A percentile compares a stretch with the other conserved stretches of the same genome.
phyloP scores from a whole-genome alignment of 2,113 vertebrate species.

The Hippocampus mohnikei region DNA sequence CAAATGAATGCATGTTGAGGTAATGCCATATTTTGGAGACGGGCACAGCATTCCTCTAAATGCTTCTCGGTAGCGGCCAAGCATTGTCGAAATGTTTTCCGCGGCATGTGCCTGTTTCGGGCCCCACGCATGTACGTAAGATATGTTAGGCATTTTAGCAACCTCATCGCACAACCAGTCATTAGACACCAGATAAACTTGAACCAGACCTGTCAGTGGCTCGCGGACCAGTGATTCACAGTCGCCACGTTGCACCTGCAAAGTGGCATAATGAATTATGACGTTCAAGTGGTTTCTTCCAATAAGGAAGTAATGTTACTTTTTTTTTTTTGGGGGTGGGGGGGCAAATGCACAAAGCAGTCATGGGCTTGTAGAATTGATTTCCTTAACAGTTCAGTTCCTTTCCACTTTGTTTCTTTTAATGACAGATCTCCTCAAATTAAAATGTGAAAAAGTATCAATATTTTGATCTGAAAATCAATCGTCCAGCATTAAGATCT shows the following conservation, averaged over 20 bases:
- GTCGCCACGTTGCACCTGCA: constrained; percentile 23
- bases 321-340: not conserved
- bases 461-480: too few species aligned
- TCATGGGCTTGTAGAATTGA: not conserved
- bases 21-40: constrained; percentile 28
- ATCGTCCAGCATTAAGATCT: too few species aligned
- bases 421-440: too few species aligned
- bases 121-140: constrained; percentile 15
- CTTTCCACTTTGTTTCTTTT: too few species aligned
- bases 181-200: not conserved
- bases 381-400: not conserved
- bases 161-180: constrained; percentile 18
- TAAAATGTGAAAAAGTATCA: too few species aligned
- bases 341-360: not conserved
- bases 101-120: constrained; percentile 10
- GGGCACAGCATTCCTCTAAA: constrained; percentile 32
- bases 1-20: constrained; percentile 4
- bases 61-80: constrained; percentile 8
- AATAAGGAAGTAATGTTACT: not conserved
- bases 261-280: constrained; percentile 29
- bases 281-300: constrained; percentile 6
- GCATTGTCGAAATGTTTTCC: constrained; percentile 49
- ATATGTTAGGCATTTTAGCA: constrained; percentile 24
- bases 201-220: not conserved
- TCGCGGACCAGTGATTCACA: constrained; percentile 25